Evolutionary conservation across 1,140 invertebrate genomes (phyloP), one percentile per base, ranked within the genome.

Genomic region (Pseudomyrmex cubaensis): DNA sequence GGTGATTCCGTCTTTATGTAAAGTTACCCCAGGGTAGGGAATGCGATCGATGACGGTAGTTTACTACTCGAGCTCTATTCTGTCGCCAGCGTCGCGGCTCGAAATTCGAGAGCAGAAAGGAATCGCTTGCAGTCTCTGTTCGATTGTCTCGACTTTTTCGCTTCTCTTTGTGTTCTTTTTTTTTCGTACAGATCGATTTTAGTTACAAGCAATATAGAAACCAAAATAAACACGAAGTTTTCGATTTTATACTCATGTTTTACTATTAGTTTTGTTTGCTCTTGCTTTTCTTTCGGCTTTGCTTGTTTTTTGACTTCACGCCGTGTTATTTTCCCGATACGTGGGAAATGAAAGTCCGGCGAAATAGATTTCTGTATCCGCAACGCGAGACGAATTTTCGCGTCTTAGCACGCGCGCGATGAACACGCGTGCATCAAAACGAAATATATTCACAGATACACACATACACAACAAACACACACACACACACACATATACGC

Each of bases 361-460:
- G 25, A 35, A 35, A 35, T 35, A 7, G 8, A 44, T 76, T 48
- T 48, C 15, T 44, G 35, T 35, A 35, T 25, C 61, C 8, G n/a
- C 48, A 25, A 67, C 25, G 35, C 35, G 5, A 35, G 4, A 35
- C 35, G 5, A 13, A 77, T 56, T 77, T 54, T 66, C 17, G 44
- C 61, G n/a, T 77, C 64, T n/a, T n/a, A 66, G 25, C 74, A 67
- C 74, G 74, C 46, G 48, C 74, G 74, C 62, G 74, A 76, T 76
- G 75, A 44, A 74, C 62, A 83, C 52, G 73, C 56, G 44, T 48
- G 44, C 22, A 61, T 17, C 54, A 54, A 70, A 20, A 17, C 44
- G 13, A 52, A 12, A 70, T 17, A 80, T 56, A 48, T 1, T 13
- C 20, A 74, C 52, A 56, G 2, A 56, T 13, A 66, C 15, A 35